Conservation (phyloP, 2,888 invertebrate species). For the Leucania comma region DNA sequence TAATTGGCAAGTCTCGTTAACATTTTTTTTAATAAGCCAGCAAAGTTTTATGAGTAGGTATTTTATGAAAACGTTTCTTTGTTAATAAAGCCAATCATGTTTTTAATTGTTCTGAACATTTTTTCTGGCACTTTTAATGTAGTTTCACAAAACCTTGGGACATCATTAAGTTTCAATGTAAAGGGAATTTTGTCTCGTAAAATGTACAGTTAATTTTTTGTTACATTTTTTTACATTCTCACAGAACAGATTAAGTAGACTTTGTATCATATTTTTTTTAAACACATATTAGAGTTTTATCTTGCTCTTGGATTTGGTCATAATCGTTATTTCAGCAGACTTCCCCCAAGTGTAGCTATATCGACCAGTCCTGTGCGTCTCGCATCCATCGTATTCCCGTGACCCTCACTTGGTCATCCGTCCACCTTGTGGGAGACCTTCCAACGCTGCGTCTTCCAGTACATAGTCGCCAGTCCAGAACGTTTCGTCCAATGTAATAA, state of each 20-base stretch:
- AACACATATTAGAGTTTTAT: no score
- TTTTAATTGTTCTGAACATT: conserved; percentile 66
- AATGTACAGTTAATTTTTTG: conserved; percentile 8
- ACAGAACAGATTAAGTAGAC: background rate
- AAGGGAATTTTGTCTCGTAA: conserved; percentile 25
- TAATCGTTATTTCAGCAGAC: no score
- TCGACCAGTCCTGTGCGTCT: no score
- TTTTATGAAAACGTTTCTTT: conserved; percentile 83
- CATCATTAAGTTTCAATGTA: conserved; percentile 45
- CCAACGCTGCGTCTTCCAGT: no score
- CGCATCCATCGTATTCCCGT: no score
- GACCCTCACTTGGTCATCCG: no score
- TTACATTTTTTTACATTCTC: background rate
- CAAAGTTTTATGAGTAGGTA: conserved; percentile 82
- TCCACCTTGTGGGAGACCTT: no score
- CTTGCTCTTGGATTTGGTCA: no score
- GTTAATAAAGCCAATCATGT: conserved; percentile 80
- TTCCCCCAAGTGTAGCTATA: no score
- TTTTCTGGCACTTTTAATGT: conserved; percentile 51
- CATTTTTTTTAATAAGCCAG: conserved; percentile 83
- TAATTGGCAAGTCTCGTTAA: conserved; percentile 85
- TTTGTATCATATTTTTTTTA: background rate
- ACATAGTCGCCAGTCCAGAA: no score
- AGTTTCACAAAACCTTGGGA: conserved; percentile 36
- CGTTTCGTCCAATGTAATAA: no score